Evolutionary conservation across 2,888 invertebrate genomes (phyloP).

Genomic region (Netelia fuscicornis): DNA sequence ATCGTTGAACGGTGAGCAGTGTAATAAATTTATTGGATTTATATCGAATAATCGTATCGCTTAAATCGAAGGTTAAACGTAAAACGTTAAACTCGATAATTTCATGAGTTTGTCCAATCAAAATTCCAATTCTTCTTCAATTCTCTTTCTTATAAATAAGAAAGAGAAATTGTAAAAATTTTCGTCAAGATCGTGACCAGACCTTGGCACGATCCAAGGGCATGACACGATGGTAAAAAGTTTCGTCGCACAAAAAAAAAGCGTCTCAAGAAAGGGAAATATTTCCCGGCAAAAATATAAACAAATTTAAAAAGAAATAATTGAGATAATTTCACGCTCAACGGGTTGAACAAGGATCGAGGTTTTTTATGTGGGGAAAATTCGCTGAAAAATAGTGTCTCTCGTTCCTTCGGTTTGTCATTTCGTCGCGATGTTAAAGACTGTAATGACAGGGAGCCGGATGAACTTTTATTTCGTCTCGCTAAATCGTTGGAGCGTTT

Average conservation of each 20-base stretch:
- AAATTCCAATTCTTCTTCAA: not conserved
- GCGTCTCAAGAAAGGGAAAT: no score
- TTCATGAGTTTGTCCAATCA: no score
- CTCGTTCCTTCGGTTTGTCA: not conserved
- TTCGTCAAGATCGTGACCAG: no score
- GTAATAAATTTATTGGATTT: no score
- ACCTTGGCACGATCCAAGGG: no score
- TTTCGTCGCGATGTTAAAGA: not conserved
- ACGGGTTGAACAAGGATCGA: not conserved
- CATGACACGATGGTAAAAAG: no score
- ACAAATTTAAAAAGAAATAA: not conserved
- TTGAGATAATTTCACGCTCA: not conserved
- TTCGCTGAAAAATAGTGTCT: not conserved
- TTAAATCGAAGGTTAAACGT: not conserved
- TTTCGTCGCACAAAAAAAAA: no score
- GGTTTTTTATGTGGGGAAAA: not conserved
- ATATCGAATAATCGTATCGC: not conserved
- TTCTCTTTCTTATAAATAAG: not conserved
- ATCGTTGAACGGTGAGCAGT: not conserved
- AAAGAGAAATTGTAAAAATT: no score
- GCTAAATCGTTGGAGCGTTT: slow-evolving; percentile 3
- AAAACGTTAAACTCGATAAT: not conserved
- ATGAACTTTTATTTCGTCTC: not conserved
- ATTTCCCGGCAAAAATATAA: no score
- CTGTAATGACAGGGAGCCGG: not conserved